Base-by-base conservation (phyloP, 2,888 invertebrate genomes). In the Pilophorus perplexus region DNA sequence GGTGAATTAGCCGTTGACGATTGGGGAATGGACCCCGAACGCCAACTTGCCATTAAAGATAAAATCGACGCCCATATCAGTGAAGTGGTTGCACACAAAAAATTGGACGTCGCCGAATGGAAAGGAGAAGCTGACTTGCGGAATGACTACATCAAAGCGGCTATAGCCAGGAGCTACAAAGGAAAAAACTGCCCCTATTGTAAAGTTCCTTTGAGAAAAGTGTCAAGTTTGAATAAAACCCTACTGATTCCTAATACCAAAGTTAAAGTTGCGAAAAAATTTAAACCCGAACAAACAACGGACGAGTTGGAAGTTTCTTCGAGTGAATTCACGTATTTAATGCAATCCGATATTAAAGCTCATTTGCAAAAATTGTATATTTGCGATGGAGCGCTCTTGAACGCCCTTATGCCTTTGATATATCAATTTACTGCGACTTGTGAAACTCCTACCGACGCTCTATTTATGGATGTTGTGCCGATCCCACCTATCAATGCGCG, bases 401-500 rank as follows among this genome's bases (percentile, higher is more conserved):
- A 78, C 68, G 76, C 84, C n/a, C 78, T 92, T n/a, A 83, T 87
- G 64, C 89, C 92, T 0, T 80, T 89, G 48, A 77, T 93, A 0
- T n/a, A n/a, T n/a, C n/a, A n/a, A n/a, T n/a, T n/a, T n/a, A 79
- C 25, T 5, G 23, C 33, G 18, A 6, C 25, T 0, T 78, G 81
- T 66, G 23, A 12, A 3, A 78, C 84, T 72, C 85, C 91, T 0
- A 88, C 89, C 0, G 92, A 98, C 78, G 76, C 88, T 64, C 90
- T 98, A 76, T 99, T 95, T 75, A 83, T 92, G 76, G 87, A 91
- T 71, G 79, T 86, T 0, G 75, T 99, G 18, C 85, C 90, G 2
- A 95, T 99, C 0, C 82, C 92, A 18, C 96, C 99, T 0, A 85
- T 91, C 0, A 87, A 86, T 75, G 87, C 89, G 8, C 81, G 99